Evolutionary conservation across 2,797 vertebrate species (phyloP).

Genomic region (Agapornis canus): DNA sequence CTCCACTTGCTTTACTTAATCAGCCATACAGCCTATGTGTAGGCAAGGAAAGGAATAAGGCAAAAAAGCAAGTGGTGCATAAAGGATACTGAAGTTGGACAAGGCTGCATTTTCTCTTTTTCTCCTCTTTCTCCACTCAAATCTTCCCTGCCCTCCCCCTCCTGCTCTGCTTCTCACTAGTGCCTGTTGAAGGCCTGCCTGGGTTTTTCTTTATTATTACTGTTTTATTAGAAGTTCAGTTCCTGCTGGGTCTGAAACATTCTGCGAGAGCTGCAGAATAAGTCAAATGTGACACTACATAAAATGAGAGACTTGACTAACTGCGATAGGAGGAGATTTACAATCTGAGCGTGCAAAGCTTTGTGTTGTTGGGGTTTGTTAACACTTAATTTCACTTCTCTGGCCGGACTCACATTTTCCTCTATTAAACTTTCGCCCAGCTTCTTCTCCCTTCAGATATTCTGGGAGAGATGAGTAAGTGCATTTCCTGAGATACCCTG

Average conservation of each 20-base stretch:
- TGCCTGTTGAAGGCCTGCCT: neutral
- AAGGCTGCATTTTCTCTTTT: neutral
- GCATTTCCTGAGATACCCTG: neutral
- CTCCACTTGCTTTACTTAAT: neutral
- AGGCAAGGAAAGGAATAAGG: neutral
- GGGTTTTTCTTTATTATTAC: neutral
- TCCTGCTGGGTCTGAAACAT: neutral
- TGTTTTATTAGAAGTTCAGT: constrained; percentile 17
- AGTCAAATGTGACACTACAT: constrained; percentile 9
- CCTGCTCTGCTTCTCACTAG: neutral
- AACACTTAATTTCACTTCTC: constrained; percentile 4
- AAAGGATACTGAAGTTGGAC: neutral
- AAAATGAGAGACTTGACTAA: constrained; percentile 25
- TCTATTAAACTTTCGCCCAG: neutral
- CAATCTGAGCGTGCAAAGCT: neutral
- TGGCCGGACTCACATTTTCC: neutral
- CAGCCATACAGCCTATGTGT: neutral
- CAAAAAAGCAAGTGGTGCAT: neutral
- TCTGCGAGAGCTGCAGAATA: neutral
- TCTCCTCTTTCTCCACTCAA: neutral
- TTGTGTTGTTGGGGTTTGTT: neutral
- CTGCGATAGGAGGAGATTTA: neutral
- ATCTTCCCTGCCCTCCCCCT: neutral
- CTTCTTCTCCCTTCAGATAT: neutral
- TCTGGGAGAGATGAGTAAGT: neutral